A percentile compares a stretch with the other conserved stretches of the same genome.
Conservation (phyloP, 30 jellyfish, hydroid and myxozoan genomes). For the Sanderia malayensis region DNA sequence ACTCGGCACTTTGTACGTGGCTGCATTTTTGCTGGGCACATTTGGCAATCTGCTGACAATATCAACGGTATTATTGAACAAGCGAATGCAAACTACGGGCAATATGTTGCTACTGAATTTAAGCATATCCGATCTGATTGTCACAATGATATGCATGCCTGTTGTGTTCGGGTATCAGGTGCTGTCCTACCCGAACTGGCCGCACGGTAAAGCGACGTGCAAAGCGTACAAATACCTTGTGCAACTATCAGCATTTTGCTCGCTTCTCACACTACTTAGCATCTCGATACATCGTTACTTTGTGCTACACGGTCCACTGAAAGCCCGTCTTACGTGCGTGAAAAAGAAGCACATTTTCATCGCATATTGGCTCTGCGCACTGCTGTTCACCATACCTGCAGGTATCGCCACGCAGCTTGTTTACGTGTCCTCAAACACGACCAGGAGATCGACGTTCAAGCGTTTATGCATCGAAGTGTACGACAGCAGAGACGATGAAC, state of each 20-base stretch:
- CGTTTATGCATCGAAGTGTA: slow-evolving; percentile 47
- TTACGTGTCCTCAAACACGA: slow-evolving; percentile 19
- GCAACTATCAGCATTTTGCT: slow-evolving; percentile 48
- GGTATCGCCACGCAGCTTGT: slow-evolving; percentile 35
- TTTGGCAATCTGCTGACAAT: slow-evolving; percentile 50
- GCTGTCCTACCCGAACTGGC: slow-evolving; percentile 68
- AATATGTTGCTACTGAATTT: slow-evolving; percentile 40
- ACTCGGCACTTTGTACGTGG: slow-evolving; percentile 46
- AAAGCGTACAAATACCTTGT: slow-evolving; percentile 46
- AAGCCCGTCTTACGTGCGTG: slow-evolving; percentile 1
- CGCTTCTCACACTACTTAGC: slow-evolving; percentile 32
- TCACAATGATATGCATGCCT: slow-evolving; percentile 67
- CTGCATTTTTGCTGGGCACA: slow-evolving; percentile 48
- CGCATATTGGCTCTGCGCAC: slow-evolving; percentile 38
- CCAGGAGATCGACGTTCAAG: slow-evolving; percentile 16
- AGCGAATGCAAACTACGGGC: slow-evolving; percentile 50
- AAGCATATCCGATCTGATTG: slow-evolving; percentile 48
- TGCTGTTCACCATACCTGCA: slow-evolving; percentile 38
- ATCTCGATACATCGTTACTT: slow-evolving; percentile 42
- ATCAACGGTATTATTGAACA: slow-evolving; percentile 36
- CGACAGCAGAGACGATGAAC: slow-evolving; percentile 22
- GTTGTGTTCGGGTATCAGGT: slow-evolving; percentile 51
- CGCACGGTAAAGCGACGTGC: slow-evolving; percentile 34
- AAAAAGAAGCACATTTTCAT: slow-evolving; percentile 24
- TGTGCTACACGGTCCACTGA: neutral